These are phyloP conservation scores for Probaryconus sp. DNA, from an alignment of 1,140 invertebrate species.

Conservation along the genomic window DNA sequence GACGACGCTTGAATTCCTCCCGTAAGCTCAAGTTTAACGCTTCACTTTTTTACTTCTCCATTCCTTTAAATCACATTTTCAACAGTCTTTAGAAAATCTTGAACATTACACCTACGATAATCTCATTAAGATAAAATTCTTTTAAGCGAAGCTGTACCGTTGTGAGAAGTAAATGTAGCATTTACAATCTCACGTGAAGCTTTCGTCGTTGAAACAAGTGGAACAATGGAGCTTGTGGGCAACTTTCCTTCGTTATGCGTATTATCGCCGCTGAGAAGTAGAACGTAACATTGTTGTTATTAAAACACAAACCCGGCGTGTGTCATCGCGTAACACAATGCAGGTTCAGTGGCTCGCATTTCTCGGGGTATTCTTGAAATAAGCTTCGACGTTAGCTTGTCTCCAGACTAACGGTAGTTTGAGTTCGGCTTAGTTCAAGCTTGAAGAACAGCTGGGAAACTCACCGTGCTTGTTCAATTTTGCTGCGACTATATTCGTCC, in stretches of 20 bases:
- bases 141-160: too few relatives aligned
- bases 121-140: too few relatives aligned
- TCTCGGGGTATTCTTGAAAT: conserved; percentile 1
- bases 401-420: conserved; percentile 29
- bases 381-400: conserved; percentile 16
- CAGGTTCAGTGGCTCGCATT: conserved; percentile 4
- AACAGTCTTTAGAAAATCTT: too few relatives aligned
- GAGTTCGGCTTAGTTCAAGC: conserved; percentile 23
- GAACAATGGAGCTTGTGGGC: too few relatives aligned
- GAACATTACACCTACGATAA: too few relatives aligned
- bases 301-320: conserved; percentile 14
- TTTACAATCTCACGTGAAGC: too few relatives aligned
- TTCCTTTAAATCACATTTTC: too few relatives aligned
- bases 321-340: conserved; percentile 22
- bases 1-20: too few relatives aligned
- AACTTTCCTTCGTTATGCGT: not conserved
- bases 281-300: conserved; percentile 22
- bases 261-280: conserved; percentile 3
- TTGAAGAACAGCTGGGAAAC: conserved; percentile 28
- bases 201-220: too few relatives aligned
- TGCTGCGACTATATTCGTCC: conserved; percentile 28
- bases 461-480: conserved; percentile 17
- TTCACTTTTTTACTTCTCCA: too few relatives aligned
- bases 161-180: too few relatives aligned
- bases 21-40: too few relatives aligned